Base-by-base conservation (phyloP, 1,140 invertebrate species). In the Acromyrmex echinatior region DNA sequence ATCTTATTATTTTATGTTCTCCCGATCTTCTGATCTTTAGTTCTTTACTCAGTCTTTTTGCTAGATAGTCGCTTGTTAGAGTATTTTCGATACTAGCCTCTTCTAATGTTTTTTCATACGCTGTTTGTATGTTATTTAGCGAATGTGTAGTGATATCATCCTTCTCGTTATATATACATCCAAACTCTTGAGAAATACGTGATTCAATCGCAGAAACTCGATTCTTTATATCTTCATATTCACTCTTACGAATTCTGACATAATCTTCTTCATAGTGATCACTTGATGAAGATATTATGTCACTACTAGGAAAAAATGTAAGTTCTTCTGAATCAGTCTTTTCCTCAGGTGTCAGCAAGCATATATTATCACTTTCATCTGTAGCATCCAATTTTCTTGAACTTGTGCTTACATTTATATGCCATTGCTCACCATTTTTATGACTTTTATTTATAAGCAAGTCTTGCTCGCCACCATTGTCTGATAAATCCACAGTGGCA, bases 211-310 rank as follows among this genome's bases (percentile, higher is more conserved):
- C 96, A 1, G 96, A 96, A 18, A 98, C 96, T 93, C 97, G 95
- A 91, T 96, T 97, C 93, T 97, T 97, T 60, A 97, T 97, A 88
- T 97, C 97, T 93, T 97, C 97, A 88, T 97, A 97, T 93, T 97
- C 97, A 73, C 96, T 97, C 94, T 97, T 97, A 18, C 97, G 96
- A 89, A 97, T 96, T 87, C 96, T 95, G 4, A 97, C 96, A 90
- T 97, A 97, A 76, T 84, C 80, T 87, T 97, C 97, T 28, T 94
- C 93, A 58, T 85, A 86, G 9, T 86, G 28, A 62, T 90, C 70
- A n/a, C 88, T 85, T 74, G 56, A 53, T 74, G 39, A 45, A 53
- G 86, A 87, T 31, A 80, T 53, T 58, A 78, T 21, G 39, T 87
- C 74, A 60, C 77, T 6, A 18, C 28, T 74, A 12, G 60, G 31